Conservation (phyloP, 2,797 vertebrate genomes). For the Salmo trutta region DNA sequence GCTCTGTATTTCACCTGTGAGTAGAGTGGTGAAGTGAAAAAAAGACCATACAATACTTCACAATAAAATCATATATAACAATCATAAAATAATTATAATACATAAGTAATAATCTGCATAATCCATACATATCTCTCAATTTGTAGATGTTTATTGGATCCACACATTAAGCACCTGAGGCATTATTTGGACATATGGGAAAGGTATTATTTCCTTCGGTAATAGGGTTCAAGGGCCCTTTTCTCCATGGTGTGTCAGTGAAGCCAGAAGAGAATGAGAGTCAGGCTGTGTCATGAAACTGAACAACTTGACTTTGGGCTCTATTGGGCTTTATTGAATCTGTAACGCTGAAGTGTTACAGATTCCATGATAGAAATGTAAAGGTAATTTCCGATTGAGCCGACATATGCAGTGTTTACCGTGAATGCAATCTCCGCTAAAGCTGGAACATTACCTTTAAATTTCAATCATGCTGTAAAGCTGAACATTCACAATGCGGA, state of each 20-base stretch:
- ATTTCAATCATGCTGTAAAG: too few species aligned
- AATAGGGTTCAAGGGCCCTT: neutral
- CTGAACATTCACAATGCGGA: too few species aligned
- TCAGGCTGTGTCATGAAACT: neutral
- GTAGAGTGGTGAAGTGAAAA: neutral
- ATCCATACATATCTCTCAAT: neutral
- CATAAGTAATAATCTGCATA: neutral
- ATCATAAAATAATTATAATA: neutral
- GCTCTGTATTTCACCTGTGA: slow-evolving; percentile 91
- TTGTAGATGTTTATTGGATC: neutral
- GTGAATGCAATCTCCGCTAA: too few species aligned
- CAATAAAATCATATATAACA: neutral
- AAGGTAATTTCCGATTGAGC: too few species aligned
- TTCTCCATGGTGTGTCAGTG: neutral
- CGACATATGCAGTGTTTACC: too few species aligned
- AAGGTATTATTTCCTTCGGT: neutral
- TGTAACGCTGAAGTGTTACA: too few species aligned
- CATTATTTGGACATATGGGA: neutral
- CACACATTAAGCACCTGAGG: neutral
- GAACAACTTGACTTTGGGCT: neutral
- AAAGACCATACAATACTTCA: neutral
- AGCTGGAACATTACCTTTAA: too few species aligned
- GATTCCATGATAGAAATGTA: too few species aligned
- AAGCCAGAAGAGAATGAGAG: neutral
- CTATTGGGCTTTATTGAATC: neutral